Conservation (phyloP, 1,140 invertebrate species). For the Musca domestica region DNA sequence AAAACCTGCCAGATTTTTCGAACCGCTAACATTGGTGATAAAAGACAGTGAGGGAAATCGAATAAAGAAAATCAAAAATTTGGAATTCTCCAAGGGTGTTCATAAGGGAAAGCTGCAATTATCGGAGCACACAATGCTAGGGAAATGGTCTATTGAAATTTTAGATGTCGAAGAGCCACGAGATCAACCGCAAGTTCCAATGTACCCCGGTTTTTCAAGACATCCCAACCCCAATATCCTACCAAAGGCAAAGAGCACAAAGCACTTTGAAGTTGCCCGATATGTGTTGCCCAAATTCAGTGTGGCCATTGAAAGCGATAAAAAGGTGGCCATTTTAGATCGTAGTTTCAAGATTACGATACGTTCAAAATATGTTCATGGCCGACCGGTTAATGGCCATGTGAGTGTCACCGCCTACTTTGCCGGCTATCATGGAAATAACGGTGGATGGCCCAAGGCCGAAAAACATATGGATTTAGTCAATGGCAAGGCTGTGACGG, state of each 20-base stretch:
- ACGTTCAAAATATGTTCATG: constrained; percentile 69
- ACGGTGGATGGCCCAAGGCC: too few relatives aligned
- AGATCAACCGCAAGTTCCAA: too few relatives aligned
- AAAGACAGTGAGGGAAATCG: constrained; percentile 24
- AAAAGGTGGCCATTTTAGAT: constrained; percentile 79
- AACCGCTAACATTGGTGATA: background rate
- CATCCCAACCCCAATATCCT: too few relatives aligned
- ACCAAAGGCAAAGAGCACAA: background rate
- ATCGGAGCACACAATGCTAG: constrained; percentile 78
- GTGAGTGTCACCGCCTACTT: constrained; percentile 55
- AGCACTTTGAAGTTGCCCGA: constrained; percentile 62
- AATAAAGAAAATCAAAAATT: constrained; percentile 73
- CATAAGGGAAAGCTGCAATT: constrained; percentile 70
- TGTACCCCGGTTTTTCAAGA: too few relatives aligned
- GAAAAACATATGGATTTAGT: too few relatives aligned
- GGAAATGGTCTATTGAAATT: constrained; percentile 71
- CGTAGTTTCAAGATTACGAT: constrained; percentile 74
- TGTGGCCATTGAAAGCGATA: constrained; percentile 75
- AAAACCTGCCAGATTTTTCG: constrained; percentile 53
- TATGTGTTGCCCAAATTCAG: constrained; percentile 92
- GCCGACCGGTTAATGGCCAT: constrained; percentile 77
- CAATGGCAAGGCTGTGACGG: too few relatives aligned
- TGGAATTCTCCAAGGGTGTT: constrained; percentile 69
- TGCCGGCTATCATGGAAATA: too few relatives aligned
- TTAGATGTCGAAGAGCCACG: constrained; percentile 28